Percentiles rank a stretch among this genome's conserved stretches.
phyloP scores from a whole-genome alignment of 1,140 invertebrate genomes.

The Drosophila chauvacae region DNA sequence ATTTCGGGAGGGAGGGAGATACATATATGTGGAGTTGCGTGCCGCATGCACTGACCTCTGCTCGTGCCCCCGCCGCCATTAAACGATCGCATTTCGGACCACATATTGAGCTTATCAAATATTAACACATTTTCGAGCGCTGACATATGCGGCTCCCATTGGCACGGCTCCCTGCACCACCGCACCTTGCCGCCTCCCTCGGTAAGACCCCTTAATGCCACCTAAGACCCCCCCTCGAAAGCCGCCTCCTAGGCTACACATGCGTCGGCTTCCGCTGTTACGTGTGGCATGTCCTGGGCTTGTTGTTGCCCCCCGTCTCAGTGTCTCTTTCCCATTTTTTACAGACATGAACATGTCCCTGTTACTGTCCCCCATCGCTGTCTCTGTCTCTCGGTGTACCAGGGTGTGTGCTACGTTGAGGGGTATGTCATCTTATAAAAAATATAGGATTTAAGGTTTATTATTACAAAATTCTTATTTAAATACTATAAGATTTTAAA shows the following conservation, averaged over 20 bases:
- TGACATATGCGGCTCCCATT: constrained; percentile 57
- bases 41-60: constrained; percentile 59
- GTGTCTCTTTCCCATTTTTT: constrained; percentile 2
- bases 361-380: constrained; percentile 7
- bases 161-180: not conserved
- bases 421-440: not conserved
- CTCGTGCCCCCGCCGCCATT: constrained; percentile 31
- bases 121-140: constrained; percentile 81
- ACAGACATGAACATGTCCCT: constrained; percentile 38
- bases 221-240: constrained; percentile 3
- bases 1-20: constrained; percentile 16
- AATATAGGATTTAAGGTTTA: not conserved
- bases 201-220: constrained; percentile 8
- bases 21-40: constrained; percentile 38
- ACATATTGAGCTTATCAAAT: constrained; percentile 83
- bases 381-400: not conserved
- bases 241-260: constrained; percentile 16
- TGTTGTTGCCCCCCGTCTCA: not conserved
- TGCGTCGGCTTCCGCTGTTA: constrained; percentile 73
- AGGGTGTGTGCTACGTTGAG: not conserved
- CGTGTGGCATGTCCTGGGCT: constrained; percentile 56
- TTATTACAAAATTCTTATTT: not conserved
- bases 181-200: no score
- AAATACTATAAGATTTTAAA: no score
- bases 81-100: constrained; percentile 58